Evolutionary conservation across 2,888 invertebrate genomes (phyloP).

Genomic region (Laspeyria flexula): DNA sequence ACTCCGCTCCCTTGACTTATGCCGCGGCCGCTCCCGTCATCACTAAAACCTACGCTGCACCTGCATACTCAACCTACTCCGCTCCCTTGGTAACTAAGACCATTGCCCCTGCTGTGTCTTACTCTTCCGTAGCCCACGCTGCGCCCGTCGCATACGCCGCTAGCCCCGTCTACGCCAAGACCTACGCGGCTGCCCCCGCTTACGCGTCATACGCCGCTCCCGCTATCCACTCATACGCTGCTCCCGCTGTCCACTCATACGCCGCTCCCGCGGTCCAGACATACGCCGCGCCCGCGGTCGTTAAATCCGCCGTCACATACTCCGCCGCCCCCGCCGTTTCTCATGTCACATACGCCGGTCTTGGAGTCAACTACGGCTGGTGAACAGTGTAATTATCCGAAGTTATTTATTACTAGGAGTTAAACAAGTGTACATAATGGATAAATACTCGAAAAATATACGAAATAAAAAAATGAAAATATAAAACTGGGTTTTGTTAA

Average conservation of each 20-base stretch:
- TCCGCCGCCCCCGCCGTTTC: conserved; percentile 65
- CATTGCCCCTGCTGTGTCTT: conserved; percentile 45
- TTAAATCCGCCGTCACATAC: conserved; percentile 66
- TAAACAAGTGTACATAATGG: conserved; percentile 1
- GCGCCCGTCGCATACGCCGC: conserved; percentile 46
- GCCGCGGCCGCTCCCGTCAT: conserved; percentile 57
- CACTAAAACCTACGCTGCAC: conserved; percentile 45
- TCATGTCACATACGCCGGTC: conserved; percentile 86
- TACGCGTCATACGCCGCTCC: conserved; percentile 55
- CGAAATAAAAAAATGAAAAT: not conserved
- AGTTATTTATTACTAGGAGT: conserved; percentile 21
- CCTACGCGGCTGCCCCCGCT: conserved; percentile 57
- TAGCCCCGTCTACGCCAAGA: conserved; percentile 56
- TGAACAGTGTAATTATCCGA: conserved; percentile 49
- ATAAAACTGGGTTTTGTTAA: not conserved
- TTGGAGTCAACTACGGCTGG: conserved; percentile 81
- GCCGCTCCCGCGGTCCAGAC: conserved; percentile 82
- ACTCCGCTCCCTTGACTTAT: conserved; percentile 46
- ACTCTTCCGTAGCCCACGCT: conserved; percentile 62
- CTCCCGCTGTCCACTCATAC: conserved; percentile 80
- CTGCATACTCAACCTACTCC: conserved; percentile 67
- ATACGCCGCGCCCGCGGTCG: conserved; percentile 57
- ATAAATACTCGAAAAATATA: conserved; percentile 26
- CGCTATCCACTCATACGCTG: conserved; percentile 70
- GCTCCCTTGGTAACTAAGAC: conserved; percentile 57